phyloP scores from a whole-genome alignment of 1,140 invertebrate species.

The Rhopalosiphum padi region DNA sequence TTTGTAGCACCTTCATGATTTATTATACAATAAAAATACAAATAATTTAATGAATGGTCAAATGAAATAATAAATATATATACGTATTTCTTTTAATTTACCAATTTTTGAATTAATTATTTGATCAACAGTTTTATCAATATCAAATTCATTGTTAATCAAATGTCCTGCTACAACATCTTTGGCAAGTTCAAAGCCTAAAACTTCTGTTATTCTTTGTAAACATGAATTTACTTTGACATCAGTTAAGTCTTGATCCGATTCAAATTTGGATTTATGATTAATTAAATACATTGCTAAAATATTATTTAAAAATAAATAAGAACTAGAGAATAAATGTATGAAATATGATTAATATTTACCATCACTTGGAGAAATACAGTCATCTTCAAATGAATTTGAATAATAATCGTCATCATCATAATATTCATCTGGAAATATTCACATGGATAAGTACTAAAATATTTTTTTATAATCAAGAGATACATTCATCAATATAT shows the following conservation, averaged over 20 bases:
- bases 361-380: constrained; percentile 86
- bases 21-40: background rate
- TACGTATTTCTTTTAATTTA: background rate
- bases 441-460: background rate
- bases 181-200: constrained; percentile 48
- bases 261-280: constrained; percentile 47
- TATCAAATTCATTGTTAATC: constrained; percentile 48
- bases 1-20: constrained; percentile 8
- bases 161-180: constrained; percentile 45
- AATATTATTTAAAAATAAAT: constrained; percentile 16
- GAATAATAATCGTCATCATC: constrained; percentile 82
- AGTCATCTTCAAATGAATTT: constrained; percentile 89
- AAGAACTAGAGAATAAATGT: background rate
- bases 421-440: constrained; percentile 77
- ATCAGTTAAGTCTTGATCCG: constrained; percentile 35
- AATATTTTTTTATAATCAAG: background rate
- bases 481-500: background rate
- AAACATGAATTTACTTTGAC: constrained; percentile 49
- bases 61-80: background rate
- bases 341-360: background rate
- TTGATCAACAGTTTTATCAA: constrained; percentile 52
- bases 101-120: constrained; percentile 47
- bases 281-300: constrained; percentile 53
- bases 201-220: constrained; percentile 32
- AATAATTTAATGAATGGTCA: background rate